Evolutionary conservation across 2,797 vertebrate species (phyloP).

Genomic region (Tauraco hartlaubi): DNA sequence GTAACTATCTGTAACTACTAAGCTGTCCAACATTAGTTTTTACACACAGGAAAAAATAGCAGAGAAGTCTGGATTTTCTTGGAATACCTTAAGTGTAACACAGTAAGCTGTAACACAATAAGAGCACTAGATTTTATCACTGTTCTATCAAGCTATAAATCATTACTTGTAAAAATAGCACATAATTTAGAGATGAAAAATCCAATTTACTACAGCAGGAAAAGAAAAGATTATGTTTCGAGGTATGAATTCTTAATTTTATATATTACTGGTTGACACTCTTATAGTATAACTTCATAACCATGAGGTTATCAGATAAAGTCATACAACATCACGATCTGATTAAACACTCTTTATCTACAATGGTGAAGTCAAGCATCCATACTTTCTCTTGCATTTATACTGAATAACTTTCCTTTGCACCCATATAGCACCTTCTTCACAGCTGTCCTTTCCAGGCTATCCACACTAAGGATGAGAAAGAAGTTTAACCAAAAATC

Average conservation of each 20-base stretch:
- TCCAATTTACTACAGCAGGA: conserved; percentile 18
- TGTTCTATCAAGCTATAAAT: conserved; percentile 43
- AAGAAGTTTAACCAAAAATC: neutral
- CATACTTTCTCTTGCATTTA: neutral
- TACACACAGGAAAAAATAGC: neutral
- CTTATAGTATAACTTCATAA: neutral
- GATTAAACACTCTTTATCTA: neutral
- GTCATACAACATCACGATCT: neutral
- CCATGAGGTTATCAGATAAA: neutral
- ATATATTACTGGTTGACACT: neutral
- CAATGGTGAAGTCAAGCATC: neutral
- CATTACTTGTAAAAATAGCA: conserved; percentile 24
- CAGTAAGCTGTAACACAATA: neutral
- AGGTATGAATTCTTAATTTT: conserved; percentile 20
- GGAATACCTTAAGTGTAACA: neutral
- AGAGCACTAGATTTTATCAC: conserved; percentile 14
- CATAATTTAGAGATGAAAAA: conserved; percentile 55
- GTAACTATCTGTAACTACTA: neutral
- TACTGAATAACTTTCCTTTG: neutral
- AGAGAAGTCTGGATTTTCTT: neutral
- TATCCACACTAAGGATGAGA: neutral
- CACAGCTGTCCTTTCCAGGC: neutral
- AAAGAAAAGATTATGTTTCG: conserved; percentile 52
- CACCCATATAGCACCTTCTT: neutral
- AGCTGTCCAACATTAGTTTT: neutral